phyloP scores from a whole-genome alignment of 2,113 vertebrate genomes.

The Columba janthina region DNA sequence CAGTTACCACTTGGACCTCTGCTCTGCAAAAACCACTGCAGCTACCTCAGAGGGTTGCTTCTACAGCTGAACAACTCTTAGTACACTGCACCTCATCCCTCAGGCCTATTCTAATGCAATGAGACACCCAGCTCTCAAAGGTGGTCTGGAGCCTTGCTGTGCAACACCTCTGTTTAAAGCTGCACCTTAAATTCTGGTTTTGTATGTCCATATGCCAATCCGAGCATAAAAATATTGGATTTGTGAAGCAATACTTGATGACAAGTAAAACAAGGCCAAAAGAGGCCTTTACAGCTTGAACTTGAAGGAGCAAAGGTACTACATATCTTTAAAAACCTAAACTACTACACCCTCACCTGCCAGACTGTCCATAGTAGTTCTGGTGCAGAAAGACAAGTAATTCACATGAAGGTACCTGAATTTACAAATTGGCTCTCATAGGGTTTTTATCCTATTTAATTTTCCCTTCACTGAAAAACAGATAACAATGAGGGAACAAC shows the following conservation, averaged over 20 bases:
- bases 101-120: not conserved
- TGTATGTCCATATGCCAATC: not conserved
- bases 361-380: not conserved
- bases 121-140: not conserved
- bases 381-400: not conserved
- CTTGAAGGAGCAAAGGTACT: not conserved
- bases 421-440: not conserved
- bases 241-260: not conserved
- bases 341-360: not conserved
- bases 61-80: not conserved
- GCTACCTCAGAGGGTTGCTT: not conserved
- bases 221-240: not conserved
- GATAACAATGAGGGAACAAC: not conserved
- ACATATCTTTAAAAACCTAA: not conserved
- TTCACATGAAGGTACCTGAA: not conserved
- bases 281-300: not conserved
- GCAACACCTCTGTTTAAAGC: not conserved
- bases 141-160: rapidly evolving
- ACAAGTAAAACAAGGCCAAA: not conserved
- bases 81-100: not conserved
- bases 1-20: not conserved
- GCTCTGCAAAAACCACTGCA: not conserved
- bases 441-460: not conserved
- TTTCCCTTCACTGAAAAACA: not conserved
- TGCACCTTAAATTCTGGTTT: not conserved